These are phyloP conservation scores for Dryomyza anilis DNA, from an alignment of 2,888 invertebrate genomes.

Conservation along the genomic window DNA sequence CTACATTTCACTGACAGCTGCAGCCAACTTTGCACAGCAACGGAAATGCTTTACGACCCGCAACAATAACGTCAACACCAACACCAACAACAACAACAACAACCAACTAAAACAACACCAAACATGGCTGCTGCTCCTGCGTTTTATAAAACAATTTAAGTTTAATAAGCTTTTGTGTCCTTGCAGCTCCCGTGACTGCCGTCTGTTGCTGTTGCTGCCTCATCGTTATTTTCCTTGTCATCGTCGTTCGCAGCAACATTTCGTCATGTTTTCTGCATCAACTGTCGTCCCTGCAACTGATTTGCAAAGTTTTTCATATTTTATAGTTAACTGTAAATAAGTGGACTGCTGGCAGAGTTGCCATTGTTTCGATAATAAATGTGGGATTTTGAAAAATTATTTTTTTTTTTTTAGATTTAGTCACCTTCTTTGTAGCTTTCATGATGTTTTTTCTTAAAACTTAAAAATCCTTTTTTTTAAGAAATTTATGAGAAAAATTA, in stretches of 20 bases:
- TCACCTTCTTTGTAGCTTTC: too few species aligned
- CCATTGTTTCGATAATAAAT: too few species aligned
- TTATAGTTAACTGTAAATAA: background rate
- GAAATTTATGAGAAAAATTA: too few species aligned
- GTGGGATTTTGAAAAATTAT: too few species aligned
- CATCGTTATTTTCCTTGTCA: background rate
- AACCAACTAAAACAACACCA: too few species aligned
- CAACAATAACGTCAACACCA: background rate
- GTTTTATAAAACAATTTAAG: slow-evolving; percentile 16
- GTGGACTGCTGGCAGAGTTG: too few species aligned
- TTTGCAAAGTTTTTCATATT: background rate
- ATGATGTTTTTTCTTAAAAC: too few species aligned
- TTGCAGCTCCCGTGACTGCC: background rate
- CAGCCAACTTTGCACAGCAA: slow-evolving; percentile 7
- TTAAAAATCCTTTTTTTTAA: too few species aligned
- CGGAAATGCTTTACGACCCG: background rate
- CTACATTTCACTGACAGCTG: slow-evolving; percentile 15
- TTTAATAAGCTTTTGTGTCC: slow-evolving; percentile 18
- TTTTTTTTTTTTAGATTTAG: too few species aligned
- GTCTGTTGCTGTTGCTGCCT: background rate
- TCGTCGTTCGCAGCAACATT: slow-evolving; percentile 4
- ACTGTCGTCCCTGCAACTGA: background rate
- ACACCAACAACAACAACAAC: too few species aligned
- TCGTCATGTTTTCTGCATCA: background rate
- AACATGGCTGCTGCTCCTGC: slow-evolving; percentile 4